Conservation (phyloP, 2,888 invertebrate genomes). For the Luffia ferchaultella region DNA sequence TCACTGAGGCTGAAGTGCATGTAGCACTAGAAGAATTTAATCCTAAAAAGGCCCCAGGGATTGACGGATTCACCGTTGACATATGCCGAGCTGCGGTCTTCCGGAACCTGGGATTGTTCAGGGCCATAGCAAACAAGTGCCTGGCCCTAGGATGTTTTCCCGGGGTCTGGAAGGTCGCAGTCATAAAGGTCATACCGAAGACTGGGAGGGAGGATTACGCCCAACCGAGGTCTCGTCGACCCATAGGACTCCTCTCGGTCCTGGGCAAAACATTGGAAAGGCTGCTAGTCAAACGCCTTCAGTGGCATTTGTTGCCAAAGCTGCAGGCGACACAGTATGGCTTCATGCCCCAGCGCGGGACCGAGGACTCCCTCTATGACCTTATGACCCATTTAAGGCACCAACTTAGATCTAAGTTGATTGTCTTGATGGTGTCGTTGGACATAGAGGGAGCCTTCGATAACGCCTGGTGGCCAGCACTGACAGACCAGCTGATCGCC, state of each 20-base stretch:
- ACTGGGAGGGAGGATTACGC: conserved; percentile 8
- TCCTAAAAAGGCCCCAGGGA: not conserved
- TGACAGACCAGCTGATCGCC: conserved; percentile 4
- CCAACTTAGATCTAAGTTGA: conserved; percentile 2
- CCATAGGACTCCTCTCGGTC: conserved; percentile 12
- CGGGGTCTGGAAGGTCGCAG: conserved; percentile 10
- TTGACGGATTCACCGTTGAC: conserved; percentile 1
- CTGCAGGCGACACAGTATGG: conserved; percentile 12
- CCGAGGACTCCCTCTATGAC: conserved; percentile 4
- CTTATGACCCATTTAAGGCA: conserved; percentile 2
- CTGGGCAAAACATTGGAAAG: conserved; percentile 14
- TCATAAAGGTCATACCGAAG: conserved; percentile 8
- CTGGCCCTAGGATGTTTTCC: conserved; percentile 9
- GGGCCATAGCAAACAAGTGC: conserved; percentile 11
- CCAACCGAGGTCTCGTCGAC: conserved; percentile 9
- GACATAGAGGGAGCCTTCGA: conserved; percentile 16
- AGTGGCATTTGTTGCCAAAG: conserved; percentile 4
- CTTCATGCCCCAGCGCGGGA: conserved; percentile 7
- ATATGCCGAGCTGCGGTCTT: not conserved
- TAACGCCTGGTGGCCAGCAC: conserved; percentile 17
- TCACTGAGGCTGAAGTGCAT: not conserved
- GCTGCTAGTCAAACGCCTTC: conserved; percentile 7
- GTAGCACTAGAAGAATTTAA: not conserved
- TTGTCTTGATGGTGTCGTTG: conserved; percentile 7
- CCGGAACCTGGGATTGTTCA: conserved; percentile 1